These are phyloP conservation scores for Microlaimidae sp. DNA, from an alignment of 2,888 invertebrate genomes.

Conservation along the genomic window DNA sequence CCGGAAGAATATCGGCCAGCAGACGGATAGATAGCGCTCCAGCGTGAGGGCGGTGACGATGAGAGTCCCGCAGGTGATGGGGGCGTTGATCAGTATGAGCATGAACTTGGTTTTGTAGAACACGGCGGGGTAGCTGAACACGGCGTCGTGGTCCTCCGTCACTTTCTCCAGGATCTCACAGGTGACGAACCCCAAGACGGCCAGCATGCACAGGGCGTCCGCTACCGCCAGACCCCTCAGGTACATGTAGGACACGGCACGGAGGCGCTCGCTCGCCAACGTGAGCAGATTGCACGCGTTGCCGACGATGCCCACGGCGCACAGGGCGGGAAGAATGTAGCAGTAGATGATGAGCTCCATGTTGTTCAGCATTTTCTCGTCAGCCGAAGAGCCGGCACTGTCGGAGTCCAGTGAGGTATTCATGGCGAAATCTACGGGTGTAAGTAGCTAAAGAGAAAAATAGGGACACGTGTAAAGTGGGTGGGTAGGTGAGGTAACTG, in stretches of 20 bases:
- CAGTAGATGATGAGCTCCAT: constrained; percentile 25
- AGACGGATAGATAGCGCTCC: constrained; percentile 31
- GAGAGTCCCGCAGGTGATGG: constrained; percentile 21
- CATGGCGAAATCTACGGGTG: too few species aligned
- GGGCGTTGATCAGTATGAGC: constrained; percentile 32
- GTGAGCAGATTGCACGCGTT: constrained; percentile 31
- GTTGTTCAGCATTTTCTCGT: too few species aligned
- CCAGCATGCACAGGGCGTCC: constrained; percentile 34
- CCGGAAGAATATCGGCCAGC: constrained; percentile 33
- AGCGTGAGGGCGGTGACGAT: constrained; percentile 31
- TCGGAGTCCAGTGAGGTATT: too few species aligned
- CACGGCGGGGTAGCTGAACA: not conserved
- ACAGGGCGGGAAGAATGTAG: constrained; percentile 32
- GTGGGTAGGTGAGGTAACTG: too few species aligned
- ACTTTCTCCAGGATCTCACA: constrained; percentile 23
- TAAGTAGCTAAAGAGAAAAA: too few species aligned
- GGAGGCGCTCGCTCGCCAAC: constrained; percentile 26
- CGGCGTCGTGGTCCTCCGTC: not conserved
- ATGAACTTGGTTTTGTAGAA: constrained; percentile 24
- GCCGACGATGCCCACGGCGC: constrained; percentile 27
- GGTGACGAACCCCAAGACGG: constrained; percentile 28
- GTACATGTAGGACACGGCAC: constrained; percentile 29
- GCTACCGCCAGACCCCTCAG: constrained; percentile 24
- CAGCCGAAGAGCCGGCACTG: too few species aligned
- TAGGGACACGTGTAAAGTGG: too few species aligned